Conservation (phyloP, 2,888 invertebrate species). For the Auanema freiburgensis region DNA sequence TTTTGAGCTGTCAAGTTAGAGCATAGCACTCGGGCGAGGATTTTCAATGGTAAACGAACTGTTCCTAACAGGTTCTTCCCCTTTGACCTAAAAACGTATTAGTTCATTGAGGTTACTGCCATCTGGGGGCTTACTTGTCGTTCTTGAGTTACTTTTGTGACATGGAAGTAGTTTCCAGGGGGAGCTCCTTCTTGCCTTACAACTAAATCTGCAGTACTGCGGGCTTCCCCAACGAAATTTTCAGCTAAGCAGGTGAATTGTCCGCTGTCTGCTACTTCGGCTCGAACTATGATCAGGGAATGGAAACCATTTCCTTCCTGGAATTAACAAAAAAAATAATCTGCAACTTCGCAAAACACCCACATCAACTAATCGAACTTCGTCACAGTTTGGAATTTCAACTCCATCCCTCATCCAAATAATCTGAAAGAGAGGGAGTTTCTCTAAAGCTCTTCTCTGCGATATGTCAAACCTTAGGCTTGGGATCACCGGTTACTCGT, state of each 20-base stretch:
- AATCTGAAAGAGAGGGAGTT: conserved; percentile 13
- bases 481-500: conserved; percentile 83
- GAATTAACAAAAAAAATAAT: conserved; percentile 11
- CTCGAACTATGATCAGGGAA: conserved; percentile 83
- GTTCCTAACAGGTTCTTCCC: conserved; percentile 35
- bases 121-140: conserved; percentile 37
- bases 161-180: conserved; percentile 62
- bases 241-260: conserved; percentile 89
- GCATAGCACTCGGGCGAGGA: conserved; percentile 43
- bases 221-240: conserved; percentile 84
- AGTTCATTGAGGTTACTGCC: not conserved
- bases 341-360: conserved; percentile 15
- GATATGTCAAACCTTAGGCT: conserved; percentile 80
- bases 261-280: conserved; percentile 94
- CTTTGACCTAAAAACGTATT: conserved; percentile 28
- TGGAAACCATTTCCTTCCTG: conserved; percentile 65
- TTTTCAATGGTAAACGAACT: conserved; percentile 47
- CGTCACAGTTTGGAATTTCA: conserved; percentile 65
- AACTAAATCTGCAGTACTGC: conserved; percentile 73
- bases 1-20: conserved; percentile 17
- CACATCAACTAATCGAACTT: conserved; percentile 60
- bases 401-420: conserved; percentile 78
- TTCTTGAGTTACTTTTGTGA: conserved; percentile 63
- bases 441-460: too few species aligned
- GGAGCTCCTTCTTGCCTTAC: conserved; percentile 69